A percentile compares a stretch with the other conserved stretches of the same genome.
Conservation (phyloP, 2,888 invertebrate genomes). For the Ecdyonurus torrentis region DNA sequence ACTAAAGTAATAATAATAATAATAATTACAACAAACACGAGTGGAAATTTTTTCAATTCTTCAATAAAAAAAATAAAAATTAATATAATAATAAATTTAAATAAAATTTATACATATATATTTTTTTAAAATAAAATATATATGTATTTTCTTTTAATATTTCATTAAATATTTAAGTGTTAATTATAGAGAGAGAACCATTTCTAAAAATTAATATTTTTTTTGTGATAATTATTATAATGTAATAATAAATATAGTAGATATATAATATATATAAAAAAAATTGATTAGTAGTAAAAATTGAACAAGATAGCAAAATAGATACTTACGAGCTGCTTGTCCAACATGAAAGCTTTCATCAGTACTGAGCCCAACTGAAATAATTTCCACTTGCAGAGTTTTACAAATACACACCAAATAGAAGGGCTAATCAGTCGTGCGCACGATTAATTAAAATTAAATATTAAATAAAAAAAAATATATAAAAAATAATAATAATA, state of each 20-base stretch:
- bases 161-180: too few species aligned
- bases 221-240: too few species aligned
- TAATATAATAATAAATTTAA: background rate
- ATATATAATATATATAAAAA: constrained; percentile 8
- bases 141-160: too few species aligned
- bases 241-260: too few species aligned
- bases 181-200: too few species aligned
- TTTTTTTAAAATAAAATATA: constrained; percentile 9
- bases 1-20: background rate
- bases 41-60: background rate
- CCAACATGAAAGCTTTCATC: constrained; percentile 14
- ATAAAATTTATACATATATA: constrained; percentile 3
- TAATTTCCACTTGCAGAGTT: background rate
- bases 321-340: constrained; percentile 16
- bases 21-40: background rate
- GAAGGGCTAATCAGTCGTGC: background rate
- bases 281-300: constrained; percentile 8
- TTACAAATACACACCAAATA: background rate
- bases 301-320: constrained; percentile 14
- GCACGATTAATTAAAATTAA: background rate
- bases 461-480: background rate
- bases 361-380: background rate
- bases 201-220: too few species aligned
- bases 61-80: background rate
- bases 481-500: background rate